Evolutionary conservation across 2,113 vertebrate genomes (phyloP).

Genomic region (Odontophorus gujanensis): DNA sequence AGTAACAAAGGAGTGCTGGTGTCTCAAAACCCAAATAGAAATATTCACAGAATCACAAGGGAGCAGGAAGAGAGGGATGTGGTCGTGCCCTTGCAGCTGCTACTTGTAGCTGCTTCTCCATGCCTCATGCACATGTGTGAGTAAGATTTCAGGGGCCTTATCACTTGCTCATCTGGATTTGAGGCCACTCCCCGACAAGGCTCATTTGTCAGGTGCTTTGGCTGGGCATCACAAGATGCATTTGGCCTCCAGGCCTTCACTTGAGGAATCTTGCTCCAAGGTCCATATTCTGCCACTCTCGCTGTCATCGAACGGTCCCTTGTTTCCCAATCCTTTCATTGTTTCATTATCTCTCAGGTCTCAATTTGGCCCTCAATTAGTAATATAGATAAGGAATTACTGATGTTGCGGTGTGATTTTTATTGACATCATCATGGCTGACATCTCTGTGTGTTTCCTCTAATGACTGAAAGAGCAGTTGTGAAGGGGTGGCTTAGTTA

Average conservation of each 20-base stretch:
- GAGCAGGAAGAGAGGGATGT: not conserved
- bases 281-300: not conserved
- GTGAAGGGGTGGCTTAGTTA: not conserved
- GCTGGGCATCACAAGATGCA: not conserved
- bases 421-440: not conserved
- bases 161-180: not conserved
- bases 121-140: not conserved
- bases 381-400: not conserved
- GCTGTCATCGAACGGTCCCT: not conserved
- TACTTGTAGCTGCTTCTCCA: not conserved
- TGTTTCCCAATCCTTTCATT: not conserved
- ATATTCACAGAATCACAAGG: not conserved
- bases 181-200: not conserved
- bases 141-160: not conserved
- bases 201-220: constrained; percentile 25
- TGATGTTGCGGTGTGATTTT: not conserved
- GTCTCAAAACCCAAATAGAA: not conserved
- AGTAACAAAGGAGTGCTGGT: not conserved
- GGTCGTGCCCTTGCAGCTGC: not conserved
- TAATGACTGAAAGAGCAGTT: not conserved
- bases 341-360: not conserved
- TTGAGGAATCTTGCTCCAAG: constrained; percentile 39
- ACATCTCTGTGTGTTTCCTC: not conserved
- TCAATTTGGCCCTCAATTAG: constrained; percentile 18
- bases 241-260: constrained; percentile 40